Conservation (phyloP, 2,113 vertebrate species). For the Oceanites oceanicus region DNA sequence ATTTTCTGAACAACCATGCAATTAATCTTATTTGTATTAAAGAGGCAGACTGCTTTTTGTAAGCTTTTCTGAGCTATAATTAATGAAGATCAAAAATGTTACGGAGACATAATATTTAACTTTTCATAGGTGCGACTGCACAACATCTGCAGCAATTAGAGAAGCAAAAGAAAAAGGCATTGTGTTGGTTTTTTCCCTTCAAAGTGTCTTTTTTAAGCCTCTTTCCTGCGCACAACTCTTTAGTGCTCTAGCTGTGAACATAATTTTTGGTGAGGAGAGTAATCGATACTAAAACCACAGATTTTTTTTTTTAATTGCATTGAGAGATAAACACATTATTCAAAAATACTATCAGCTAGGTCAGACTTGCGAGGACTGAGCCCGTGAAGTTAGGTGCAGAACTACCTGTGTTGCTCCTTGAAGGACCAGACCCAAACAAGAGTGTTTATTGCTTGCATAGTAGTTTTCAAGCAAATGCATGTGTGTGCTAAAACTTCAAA, state of each 20-base stretch:
- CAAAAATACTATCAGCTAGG: neutral
- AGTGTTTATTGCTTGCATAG: neutral
- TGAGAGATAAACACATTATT: neutral
- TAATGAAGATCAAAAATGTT: conserved; percentile 86
- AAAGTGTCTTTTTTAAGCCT: neutral
- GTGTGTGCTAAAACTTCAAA: conserved; percentile 52
- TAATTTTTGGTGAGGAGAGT: neutral
- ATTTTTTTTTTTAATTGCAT: neutral
- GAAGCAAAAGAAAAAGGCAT: conserved; percentile 35
- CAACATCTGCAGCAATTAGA: conserved; percentile 71
- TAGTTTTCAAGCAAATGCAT: neutral
- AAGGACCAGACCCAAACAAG: neutral
- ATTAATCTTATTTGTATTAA: conserved; percentile 85
- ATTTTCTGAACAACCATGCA: conserved; percentile 79
- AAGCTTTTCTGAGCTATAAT: conserved; percentile 78
- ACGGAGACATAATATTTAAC: conserved; percentile 74
- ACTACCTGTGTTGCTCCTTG: neutral
- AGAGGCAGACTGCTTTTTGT: conserved; percentile 75
- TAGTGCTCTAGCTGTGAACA: neutral
- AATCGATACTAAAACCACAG: neutral
- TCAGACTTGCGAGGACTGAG: neutral
- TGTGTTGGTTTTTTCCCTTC: conserved; percentile 1
- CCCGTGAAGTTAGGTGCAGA: neutral
- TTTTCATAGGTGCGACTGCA: conserved; percentile 58
- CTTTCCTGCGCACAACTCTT: neutral